phyloP scores from a whole-genome alignment of 92 coral and sea anemone species.

The Zoanthus solanderi region DNA sequence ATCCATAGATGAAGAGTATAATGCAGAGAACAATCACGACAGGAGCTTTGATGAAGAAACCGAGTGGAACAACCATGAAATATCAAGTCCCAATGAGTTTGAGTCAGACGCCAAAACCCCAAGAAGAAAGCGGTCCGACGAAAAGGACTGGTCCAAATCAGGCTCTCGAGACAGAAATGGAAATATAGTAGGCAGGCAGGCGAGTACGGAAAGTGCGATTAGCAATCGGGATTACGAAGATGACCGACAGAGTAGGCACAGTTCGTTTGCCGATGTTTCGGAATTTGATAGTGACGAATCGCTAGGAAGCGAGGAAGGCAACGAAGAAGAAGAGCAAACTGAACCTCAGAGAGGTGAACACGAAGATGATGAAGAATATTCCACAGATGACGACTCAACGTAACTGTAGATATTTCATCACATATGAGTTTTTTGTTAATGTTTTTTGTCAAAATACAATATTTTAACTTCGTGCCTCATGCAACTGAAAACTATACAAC shows the following conservation, averaged over 20 bases:
- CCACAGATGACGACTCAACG: neutral
- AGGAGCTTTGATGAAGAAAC: neutral
- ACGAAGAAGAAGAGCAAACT: neutral
- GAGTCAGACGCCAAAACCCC: slow-evolving; percentile 5
- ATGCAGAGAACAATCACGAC: neutral
- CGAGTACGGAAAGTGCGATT: slow-evolving; percentile 31
- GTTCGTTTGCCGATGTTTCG: slow-evolving; percentile 45
- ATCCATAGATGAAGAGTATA: neutral
- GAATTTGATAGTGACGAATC: slow-evolving; percentile 42
- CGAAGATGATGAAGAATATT: neutral
- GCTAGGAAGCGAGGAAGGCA: slow-evolving; percentile 4
- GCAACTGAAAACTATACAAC: neutral
- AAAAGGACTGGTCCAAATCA: slow-evolving; percentile 11
- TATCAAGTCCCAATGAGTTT: neutral
- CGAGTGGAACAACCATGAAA: neutral
- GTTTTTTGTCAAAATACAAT: neutral
- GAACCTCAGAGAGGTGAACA: neutral
- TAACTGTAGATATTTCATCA: neutral
- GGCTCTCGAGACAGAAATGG: slow-evolving; percentile 34
- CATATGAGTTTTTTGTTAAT: neutral
- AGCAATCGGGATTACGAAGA: slow-evolving; percentile 31
- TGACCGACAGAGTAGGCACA: slow-evolving; percentile 41
- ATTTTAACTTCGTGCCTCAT: neutral
- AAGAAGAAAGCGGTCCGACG: neutral
- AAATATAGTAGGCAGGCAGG: slow-evolving; percentile 32